Conservation (phyloP, 2,797 vertebrate species). For the Chaunax sp. region DNA sequence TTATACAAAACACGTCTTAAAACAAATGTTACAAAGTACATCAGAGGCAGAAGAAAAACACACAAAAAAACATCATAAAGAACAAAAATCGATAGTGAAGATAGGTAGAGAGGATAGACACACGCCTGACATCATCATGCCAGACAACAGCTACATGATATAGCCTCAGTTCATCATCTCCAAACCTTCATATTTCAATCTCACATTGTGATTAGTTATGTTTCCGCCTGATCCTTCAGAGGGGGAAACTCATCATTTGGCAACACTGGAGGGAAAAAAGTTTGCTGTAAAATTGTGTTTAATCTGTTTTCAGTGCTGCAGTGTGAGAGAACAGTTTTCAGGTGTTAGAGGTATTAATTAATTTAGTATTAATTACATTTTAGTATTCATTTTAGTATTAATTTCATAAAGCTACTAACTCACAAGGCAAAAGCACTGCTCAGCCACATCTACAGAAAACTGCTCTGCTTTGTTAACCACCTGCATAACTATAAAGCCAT, state of each 20-base stretch:
- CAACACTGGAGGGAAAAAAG: not conserved
- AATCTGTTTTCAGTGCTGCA: conserved; percentile 27
- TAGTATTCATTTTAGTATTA: conserved; percentile 27
- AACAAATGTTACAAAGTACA: not conserved
- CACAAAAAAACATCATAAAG: conserved; percentile 1
- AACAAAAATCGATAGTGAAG: not conserved
- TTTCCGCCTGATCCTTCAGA: not conserved
- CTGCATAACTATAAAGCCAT: conserved; percentile 31
- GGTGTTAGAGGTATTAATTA: conserved; percentile 29
- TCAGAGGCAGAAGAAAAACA: not conserved
- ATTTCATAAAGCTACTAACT: conserved; percentile 29
- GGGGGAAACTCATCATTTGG: conserved; percentile 8
- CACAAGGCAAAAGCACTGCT: conserved; percentile 9
- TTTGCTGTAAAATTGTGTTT: conserved; percentile 27
- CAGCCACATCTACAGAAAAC: not conserved
- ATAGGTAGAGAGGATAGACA: too few species aligned
- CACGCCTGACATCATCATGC: too few species aligned
- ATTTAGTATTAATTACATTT: conserved; percentile 27
- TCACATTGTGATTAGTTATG: not conserved
- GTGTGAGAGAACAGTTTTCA: not conserved
- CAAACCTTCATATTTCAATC: conserved; percentile 5
- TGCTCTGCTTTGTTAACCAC: conserved; percentile 29
- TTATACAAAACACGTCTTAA: conserved; percentile 11
- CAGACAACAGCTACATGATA: conserved; percentile 2
- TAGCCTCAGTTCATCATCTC: not conserved